These are phyloP conservation scores for Sebastes iracundus DNA, from an alignment of 2,797 vertebrate genomes.

Conservation along the genomic window DNA sequence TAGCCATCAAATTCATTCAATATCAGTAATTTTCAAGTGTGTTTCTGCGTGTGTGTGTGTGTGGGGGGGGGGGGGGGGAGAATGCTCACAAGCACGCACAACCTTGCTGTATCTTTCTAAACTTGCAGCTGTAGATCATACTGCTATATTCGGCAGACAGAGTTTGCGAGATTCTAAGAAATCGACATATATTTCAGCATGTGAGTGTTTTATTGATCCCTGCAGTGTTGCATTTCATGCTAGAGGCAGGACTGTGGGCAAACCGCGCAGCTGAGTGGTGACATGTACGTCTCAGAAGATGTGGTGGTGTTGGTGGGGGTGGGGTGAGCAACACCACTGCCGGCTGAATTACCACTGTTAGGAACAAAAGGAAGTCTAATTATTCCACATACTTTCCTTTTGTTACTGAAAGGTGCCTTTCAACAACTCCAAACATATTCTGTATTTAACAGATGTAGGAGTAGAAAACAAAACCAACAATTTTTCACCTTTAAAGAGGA, in stretches of 20 bases:
- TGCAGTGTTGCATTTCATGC: conserved; percentile 15
- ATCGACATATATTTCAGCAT: conserved; percentile 23
- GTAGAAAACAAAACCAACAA: not conserved
- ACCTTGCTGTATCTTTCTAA: not conserved
- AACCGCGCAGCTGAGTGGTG: not conserved
- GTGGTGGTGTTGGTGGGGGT: not conserved
- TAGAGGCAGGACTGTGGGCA: not conserved
- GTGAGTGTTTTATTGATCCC: conserved; percentile 46
- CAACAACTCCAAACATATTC: not conserved
- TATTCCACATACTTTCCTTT: not conserved
- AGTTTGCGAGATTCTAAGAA: not conserved
- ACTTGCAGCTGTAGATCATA: conserved; percentile 10
- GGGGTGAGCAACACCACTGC: not conserved
- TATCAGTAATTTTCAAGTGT: conserved; percentile 5
- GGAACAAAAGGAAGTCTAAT: not conserved
- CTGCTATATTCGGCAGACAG: not conserved
- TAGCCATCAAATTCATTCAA: conserved; percentile 16
- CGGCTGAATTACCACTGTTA: not conserved
- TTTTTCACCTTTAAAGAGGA: not conserved
- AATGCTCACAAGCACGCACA: not conserved
- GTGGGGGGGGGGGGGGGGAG: not conserved
- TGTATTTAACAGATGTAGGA: not conserved
- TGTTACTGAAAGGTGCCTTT: not conserved
- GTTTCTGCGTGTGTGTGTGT: not conserved
- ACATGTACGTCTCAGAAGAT: not conserved